These are phyloP conservation scores for Corapipo altera DNA, from an alignment of 2,113 vertebrate species.

Conservation along the genomic window DNA sequence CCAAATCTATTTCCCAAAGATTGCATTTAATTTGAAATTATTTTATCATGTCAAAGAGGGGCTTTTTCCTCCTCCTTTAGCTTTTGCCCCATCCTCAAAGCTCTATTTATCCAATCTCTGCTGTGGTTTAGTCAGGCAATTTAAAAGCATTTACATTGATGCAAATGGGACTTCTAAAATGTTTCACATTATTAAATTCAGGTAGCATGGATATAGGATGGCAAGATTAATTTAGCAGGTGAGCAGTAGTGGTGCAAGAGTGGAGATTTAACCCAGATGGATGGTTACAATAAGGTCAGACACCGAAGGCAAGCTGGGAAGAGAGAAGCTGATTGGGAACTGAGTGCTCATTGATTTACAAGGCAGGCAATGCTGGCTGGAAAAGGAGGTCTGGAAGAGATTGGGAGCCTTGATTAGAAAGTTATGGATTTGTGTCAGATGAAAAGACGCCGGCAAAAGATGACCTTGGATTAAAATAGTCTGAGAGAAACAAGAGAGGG, in stretches of 20 bases:
- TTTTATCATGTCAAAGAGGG: neutral
- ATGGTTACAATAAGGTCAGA: neutral
- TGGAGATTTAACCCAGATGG: neutral
- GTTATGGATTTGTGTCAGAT: neutral
- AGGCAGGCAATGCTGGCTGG: neutral
- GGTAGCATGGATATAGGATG: neutral
- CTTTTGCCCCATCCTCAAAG: neutral
- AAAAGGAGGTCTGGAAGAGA: neutral
- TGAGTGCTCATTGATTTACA: neutral
- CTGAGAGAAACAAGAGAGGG: neutral
- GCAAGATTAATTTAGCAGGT: neutral
- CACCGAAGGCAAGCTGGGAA: neutral
- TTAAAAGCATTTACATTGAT: neutral
- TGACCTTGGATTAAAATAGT: neutral
- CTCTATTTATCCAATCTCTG: neutral
- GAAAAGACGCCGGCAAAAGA: neutral
- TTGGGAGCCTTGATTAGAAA: neutral
- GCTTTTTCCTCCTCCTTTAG: neutral
- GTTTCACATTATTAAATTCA: neutral
- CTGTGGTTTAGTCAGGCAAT: neutral
- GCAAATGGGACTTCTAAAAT: neutral
- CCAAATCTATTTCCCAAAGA: neutral
- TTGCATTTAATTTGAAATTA: neutral
- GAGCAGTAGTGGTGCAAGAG: neutral
- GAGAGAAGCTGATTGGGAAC: neutral